phyloP scores from a whole-genome alignment of 2,888 invertebrate genomes.

The Mythimna albipuncta region DNA sequence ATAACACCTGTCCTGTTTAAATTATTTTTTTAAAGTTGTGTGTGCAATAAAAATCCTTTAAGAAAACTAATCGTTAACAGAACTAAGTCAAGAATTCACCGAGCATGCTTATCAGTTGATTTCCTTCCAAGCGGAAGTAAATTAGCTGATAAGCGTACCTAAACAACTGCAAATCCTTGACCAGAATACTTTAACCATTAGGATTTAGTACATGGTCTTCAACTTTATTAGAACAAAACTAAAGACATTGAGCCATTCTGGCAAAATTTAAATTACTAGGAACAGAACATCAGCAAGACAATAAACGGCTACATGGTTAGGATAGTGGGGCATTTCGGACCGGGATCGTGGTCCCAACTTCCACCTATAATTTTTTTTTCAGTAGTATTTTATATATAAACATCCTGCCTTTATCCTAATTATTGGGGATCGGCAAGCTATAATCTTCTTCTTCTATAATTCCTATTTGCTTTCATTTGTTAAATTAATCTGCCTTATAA shows the following conservation, averaged over 20 bases:
- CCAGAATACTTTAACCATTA: constrained; percentile 9
- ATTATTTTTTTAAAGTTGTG: no score
- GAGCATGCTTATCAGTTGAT: not conserved
- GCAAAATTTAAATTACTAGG: not conserved
- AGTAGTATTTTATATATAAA: no score
- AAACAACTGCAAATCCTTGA: constrained; percentile 25
- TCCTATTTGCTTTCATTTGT: no score
- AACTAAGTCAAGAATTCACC: constrained; percentile 6
- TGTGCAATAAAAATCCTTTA: not conserved
- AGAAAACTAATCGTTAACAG: not conserved
- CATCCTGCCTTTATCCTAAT: no score
- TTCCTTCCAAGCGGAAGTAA: constrained; percentile 5
- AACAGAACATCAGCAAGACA: not conserved
- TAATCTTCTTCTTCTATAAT: no score
- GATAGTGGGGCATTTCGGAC: no score
- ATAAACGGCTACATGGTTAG: no score
- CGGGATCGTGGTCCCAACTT: no score
- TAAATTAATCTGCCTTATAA: no score
- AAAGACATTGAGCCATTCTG: not conserved
- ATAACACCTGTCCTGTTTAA: no score
- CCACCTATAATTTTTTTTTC: no score
- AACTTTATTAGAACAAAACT: not conserved
- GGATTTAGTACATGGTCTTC: constrained; percentile 15
- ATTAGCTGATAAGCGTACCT: constrained; percentile 38
- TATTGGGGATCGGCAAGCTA: no score